These are phyloP conservation scores for Drosophila greeni DNA, from an alignment of 2,888 invertebrate genomes.

Conservation along the genomic window DNA sequence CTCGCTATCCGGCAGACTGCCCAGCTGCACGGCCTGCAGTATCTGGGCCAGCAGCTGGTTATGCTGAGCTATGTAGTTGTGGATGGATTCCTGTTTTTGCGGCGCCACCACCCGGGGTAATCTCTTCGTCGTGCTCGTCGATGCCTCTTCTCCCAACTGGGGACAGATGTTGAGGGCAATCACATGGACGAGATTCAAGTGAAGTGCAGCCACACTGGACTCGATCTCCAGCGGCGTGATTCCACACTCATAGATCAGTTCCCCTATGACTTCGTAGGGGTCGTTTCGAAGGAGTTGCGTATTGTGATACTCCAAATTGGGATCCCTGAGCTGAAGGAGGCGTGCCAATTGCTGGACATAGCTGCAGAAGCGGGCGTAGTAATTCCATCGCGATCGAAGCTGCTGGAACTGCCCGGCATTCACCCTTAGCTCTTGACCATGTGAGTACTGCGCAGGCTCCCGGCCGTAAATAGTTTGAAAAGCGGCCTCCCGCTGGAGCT, in stretches of 20 bases:
- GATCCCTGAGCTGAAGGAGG: constrained; percentile 77
- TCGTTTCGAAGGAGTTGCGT: constrained; percentile 73
- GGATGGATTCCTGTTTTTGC: constrained; percentile 72
- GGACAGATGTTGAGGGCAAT: constrained; percentile 87
- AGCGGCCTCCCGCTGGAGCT: constrained; percentile 70
- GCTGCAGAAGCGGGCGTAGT: constrained; percentile 73
- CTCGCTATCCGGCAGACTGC: constrained; percentile 20
- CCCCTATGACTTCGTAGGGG: constrained; percentile 83
- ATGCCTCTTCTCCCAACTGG: constrained; percentile 64
- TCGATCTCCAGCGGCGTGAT: constrained; percentile 85
- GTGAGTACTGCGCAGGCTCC: constrained; percentile 55
- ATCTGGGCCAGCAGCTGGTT: constrained; percentile 74
- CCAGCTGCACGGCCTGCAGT: constrained; percentile 65
- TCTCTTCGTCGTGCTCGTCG: not conserved
- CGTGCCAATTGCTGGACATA: constrained; percentile 75
- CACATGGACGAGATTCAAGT: constrained; percentile 87
- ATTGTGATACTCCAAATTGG: constrained; percentile 67
- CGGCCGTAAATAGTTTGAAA: constrained; percentile 68
- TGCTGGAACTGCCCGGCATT: constrained; percentile 73
- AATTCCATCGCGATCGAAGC: constrained; percentile 74
- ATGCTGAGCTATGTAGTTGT: constrained; percentile 75
- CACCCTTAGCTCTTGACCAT: constrained; percentile 71
- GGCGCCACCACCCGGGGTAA: constrained; percentile 41
- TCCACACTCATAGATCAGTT: constrained; percentile 84
- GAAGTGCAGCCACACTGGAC: constrained; percentile 83